Evolutionary conservation across 2,113 vertebrate genomes (phyloP), one percentile per base, ranked within the genome.

Genomic region (Clarias gariepinus): DNA sequence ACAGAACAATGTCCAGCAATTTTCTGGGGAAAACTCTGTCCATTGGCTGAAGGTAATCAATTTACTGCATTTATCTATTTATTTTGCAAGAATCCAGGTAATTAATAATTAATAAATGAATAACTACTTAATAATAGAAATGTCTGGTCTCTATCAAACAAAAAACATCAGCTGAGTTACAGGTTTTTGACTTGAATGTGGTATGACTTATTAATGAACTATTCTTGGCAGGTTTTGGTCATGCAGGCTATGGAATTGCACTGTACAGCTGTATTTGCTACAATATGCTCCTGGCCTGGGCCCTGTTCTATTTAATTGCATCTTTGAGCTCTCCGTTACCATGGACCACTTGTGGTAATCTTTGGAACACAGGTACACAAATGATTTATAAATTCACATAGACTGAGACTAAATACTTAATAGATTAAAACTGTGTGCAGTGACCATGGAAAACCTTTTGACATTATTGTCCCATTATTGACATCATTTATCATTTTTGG

Each of bases 281-380:
- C 90, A 96, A 97, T 52, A 83, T 98, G 33, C 95, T 99, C 89
- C 93, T 98, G 2, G 91, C 96, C 86, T 99, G 98, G 97, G 95
- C 96, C 19, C 88, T 98, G 25, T 95, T 98, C 89, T 99, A 97
- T 89, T 91, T 98, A 10, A 94, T 96, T 87, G 96, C 95, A 89
- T 98, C 97, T 92, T 98, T 98, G 89, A 93, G 91, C 71, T 84
- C 95, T 1, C 92, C 95, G 83, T 73, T 73, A 73, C 69, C 69
- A 23, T 73, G 69, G 69, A 73, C 15, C 94, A 98, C 16, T 94
- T 97, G 0, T 98, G 97, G 96, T 60, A 73, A 84, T 74, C 21
- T 61, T 10, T 74, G 55, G 83, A 73, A 84, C 30, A 84, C 83
- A 60, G 53, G 83, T 74, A 84, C 53, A n/a, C 28, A 74, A 36